Conservation (phyloP, 2,888 invertebrate species). For the Ditylenchus weischeri region DNA sequence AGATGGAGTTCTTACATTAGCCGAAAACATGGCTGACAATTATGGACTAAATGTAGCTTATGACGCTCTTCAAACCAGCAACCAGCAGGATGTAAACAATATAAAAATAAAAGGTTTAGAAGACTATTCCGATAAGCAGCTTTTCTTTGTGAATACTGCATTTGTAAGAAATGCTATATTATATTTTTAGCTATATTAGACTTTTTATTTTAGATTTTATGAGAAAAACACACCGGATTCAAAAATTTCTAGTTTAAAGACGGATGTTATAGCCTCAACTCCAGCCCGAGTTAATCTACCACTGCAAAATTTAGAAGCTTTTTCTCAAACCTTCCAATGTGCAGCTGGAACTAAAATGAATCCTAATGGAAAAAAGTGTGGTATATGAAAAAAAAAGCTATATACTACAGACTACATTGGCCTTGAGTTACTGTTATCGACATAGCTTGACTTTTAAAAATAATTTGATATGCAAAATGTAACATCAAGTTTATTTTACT, state of each 20-base stretch:
- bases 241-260: not conserved
- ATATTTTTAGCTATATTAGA: not conserved
- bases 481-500: too few relatives aligned
- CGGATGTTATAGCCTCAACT: not conserved
- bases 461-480: too few relatives aligned
- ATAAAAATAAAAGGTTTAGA: not conserved
- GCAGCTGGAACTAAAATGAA: not conserved
- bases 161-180: not conserved
- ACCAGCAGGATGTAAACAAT: not conserved
- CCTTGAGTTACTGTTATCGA: too few relatives aligned
- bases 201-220: not conserved
- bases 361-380: not conserved
- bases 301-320: constrained; percentile 1
- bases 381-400: not conserved
- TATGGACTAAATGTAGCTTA: not conserved
- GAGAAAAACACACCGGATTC: not conserved
- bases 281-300: constrained; percentile 1
- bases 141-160: constrained; percentile 1
- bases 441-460: too few relatives aligned
- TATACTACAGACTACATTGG: too few relatives aligned
- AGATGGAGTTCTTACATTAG: not conserved
- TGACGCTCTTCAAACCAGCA: not conserved
- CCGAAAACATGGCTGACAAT: constrained; percentile 8
- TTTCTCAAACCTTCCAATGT: constrained; percentile 3
- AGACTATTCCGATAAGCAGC: constrained; percentile 6